These are phyloP conservation scores for Palloptera scutellata DNA, from an alignment of 2,888 invertebrate genomes.

Conservation along the genomic window DNA sequence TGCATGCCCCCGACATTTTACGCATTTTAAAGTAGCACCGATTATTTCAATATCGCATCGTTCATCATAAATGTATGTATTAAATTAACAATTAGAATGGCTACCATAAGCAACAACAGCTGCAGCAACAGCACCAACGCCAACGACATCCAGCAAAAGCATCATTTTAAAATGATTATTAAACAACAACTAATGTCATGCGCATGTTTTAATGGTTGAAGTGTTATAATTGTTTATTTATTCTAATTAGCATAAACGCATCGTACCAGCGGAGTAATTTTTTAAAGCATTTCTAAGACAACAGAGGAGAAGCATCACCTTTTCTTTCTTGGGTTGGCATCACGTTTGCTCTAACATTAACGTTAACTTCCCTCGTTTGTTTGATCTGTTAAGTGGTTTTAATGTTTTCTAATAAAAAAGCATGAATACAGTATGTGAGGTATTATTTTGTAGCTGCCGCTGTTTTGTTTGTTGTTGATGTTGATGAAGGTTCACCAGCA, in stretches of 20 bases:
- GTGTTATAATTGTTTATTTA: slow-evolving; percentile 3
- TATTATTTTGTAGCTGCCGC: too few species aligned
- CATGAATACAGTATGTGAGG: neutral
- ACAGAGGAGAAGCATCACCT: neutral
- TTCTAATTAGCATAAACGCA: slow-evolving; percentile 1
- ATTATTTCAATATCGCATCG: too few species aligned
- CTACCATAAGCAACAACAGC: neutral
- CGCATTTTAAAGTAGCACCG: too few species aligned
- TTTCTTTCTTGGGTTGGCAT: neutral
- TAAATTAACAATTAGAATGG: neutral
- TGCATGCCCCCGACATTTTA: too few species aligned
- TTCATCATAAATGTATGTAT: too few species aligned
- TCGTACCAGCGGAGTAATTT: neutral
- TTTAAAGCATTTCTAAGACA: neutral
- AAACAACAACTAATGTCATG: slow-evolving; percentile 5
- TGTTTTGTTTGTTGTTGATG: neutral
- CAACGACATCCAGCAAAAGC: neutral
- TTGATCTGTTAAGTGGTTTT: slow-evolving; percentile 3
- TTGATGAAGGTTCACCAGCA: neutral
- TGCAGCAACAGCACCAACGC: too few species aligned
- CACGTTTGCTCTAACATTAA: neutral
- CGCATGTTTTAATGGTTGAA: neutral
- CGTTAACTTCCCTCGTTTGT: neutral
- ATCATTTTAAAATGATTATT: neutral
- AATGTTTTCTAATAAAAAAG: neutral